Evolutionary conservation across 2,797 vertebrate genomes (phyloP), one percentile per base, ranked within the genome.

Genomic region (Bovichtus diacanthus): DNA sequence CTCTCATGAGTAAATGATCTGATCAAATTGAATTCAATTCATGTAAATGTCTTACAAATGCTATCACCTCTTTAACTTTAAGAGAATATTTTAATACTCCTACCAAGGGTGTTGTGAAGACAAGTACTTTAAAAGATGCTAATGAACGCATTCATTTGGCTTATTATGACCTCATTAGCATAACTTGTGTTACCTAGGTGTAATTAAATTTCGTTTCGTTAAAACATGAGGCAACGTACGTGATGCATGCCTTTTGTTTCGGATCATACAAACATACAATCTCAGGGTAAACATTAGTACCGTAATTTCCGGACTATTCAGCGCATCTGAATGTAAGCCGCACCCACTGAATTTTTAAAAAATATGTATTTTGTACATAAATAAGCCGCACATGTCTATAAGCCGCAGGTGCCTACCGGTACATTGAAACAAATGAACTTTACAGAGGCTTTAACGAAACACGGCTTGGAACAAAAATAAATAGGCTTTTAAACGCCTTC

Each of bases 151-250:
- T 38, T 39, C 9, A 63, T 50, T 51, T 25, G 2, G 34, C 11
- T 31, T 46, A 34, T 80, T 34, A 12, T 23, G 8, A 56, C 11
- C 0, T 18, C 4, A 76, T 55, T 54, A 44, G 31, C 53, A 27
- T 47, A 74, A 34, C 1, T 46, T 59, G 50, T 74, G 36, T 50
- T 50, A 58, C 59, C 19, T 47, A 31, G 21, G 50, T 64, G 51
- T 60, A 38, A 73, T n/a, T n/a, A n/a, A n/a, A n/a, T n/a, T n/a
- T n/a, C n/a, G 27, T 67, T 67, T 70, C 62, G 3, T 64, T 2
- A 27, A n/a, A 77, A 60, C 29, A 25, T 18, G 19, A 49, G 15
- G 12, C n/a, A 34, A 6, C 9, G 41, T 9, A 13, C 31, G 23
- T 10, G 9, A 7, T 21, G 47, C n/a, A 15, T 18, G 27, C 10